Conservation (phyloP, 2,113 vertebrate species). For the Percina caprodes region DNA sequence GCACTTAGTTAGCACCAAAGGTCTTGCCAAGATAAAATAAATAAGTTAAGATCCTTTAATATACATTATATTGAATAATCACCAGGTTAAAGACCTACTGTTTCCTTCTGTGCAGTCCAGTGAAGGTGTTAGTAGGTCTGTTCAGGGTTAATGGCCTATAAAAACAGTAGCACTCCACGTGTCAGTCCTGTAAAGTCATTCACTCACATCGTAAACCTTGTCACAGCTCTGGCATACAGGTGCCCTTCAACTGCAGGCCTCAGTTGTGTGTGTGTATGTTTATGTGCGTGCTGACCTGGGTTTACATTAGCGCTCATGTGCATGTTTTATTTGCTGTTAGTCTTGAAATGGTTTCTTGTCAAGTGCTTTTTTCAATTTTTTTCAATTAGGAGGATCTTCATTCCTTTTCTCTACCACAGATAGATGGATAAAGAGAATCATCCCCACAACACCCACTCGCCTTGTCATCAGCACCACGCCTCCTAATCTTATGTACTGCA, state of each 20-base stretch:
- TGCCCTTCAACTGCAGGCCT: conserved; percentile 47
- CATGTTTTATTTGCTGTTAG: conserved; percentile 9
- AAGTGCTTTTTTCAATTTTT: conserved; percentile 24
- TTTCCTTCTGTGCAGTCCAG: conserved; percentile 36
- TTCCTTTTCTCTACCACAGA: conserved; percentile 35
- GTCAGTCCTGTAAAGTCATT: conserved; percentile 57
- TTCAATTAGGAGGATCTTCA: conserved; percentile 39
- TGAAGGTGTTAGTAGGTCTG: conserved; percentile 53
- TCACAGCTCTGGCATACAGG: conserved; percentile 49
- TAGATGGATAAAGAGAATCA: conserved; percentile 41
- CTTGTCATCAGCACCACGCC: conserved; percentile 33
- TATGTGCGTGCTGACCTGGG: background rate
- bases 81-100: conserved; percentile 1
- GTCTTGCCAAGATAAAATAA: background rate
- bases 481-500: conserved; percentile 40
- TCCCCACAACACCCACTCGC: conserved; percentile 33
- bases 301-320: background rate
- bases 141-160: conserved; percentile 52
- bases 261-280: conserved; percentile 11
- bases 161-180: conserved; percentile 47
- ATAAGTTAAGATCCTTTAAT: background rate
- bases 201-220: conserved; percentile 55
- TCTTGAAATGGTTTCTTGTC: conserved; percentile 12
- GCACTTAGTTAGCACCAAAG: background rate
- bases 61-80: background rate